These are phyloP conservation scores for Dermochelys coriacea DNA, from an alignment of 2,797 vertebrate species.

Conservation along the genomic window DNA sequence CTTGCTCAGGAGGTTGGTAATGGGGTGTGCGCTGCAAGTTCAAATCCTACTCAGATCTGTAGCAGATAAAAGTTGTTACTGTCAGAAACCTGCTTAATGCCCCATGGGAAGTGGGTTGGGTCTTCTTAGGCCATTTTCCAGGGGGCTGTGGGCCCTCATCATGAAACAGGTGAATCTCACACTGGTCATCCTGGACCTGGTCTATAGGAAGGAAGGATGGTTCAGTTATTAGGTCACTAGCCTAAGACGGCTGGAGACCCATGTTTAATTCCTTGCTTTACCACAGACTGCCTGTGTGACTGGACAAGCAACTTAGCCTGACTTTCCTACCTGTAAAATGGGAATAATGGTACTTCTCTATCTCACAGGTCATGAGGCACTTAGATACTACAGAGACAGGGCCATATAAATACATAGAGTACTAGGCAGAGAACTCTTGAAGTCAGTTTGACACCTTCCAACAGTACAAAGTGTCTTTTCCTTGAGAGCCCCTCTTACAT, in stretches of 20 bases:
- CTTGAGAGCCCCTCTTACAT: neutral
- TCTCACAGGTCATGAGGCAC: neutral
- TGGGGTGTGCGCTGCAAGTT: neutral
- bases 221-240: neutral
- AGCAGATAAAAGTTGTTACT: too few relatives aligned
- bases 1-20: neutral
- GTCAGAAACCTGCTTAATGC: neutral
- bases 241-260: neutral
- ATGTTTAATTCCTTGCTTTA: neutral
- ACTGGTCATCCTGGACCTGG: neutral
- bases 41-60: neutral
- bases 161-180: neutral
- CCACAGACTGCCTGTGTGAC: neutral
- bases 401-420: neutral
- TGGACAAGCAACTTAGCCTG: neutral
- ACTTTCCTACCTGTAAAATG: neutral
- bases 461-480: neutral
- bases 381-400: neutral
- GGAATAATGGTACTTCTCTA: neutral
- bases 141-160: neutral
- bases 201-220: neutral
- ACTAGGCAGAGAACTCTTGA: neutral
- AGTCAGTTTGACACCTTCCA: neutral
- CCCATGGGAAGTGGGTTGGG: neutral
- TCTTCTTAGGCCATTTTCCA: neutral